Evolutionary conservation across 2,888 invertebrate species (phyloP).

Genomic region (Sthenelais limicola): DNA sequence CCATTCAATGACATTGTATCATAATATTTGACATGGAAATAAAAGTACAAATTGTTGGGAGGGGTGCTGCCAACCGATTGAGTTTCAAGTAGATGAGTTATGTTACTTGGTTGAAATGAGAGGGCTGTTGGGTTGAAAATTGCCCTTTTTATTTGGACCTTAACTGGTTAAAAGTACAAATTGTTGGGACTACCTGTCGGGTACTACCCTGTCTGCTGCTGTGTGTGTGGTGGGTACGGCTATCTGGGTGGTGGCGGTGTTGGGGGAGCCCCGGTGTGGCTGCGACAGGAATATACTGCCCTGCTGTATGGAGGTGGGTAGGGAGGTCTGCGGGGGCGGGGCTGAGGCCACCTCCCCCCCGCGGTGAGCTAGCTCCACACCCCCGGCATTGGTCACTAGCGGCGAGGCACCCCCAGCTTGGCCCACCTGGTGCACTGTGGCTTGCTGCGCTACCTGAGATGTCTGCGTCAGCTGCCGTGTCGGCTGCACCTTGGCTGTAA

Average conservation of each 20-base stretch:
- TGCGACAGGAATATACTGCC: slow-evolving; percentile 52
- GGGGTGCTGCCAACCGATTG: too few species aligned
- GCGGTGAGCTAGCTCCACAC: not conserved
- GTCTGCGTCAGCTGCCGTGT: slow-evolving; percentile 20
- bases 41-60: too few species aligned
- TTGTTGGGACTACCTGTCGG: not conserved
- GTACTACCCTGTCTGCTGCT: slow-evolving; percentile 9
- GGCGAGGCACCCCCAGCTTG: not conserved
- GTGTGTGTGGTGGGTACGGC: slow-evolving; percentile 38
- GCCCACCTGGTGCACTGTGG: slow-evolving; percentile 18
- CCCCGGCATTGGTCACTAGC: not conserved
- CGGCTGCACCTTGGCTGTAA: slow-evolving; percentile 22
- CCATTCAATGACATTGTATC: too few species aligned
- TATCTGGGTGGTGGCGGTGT: slow-evolving; percentile 44
- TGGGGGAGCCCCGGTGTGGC: slow-evolving; percentile 49
- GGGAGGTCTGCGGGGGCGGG: not conserved
- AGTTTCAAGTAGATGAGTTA: too few species aligned
- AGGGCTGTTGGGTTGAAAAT: too few species aligned
- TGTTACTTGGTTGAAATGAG: too few species aligned
- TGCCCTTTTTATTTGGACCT: not conserved
- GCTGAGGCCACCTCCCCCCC: not conserved
- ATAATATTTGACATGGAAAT: too few species aligned
- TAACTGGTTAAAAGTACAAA: not conserved
- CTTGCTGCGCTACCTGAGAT: slow-evolving; percentile 16
- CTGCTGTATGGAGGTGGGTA: slow-evolving; percentile 10